phyloP scores from a whole-genome alignment of 2,797 vertebrate genomes.

The Phataginus tricuspis region DNA sequence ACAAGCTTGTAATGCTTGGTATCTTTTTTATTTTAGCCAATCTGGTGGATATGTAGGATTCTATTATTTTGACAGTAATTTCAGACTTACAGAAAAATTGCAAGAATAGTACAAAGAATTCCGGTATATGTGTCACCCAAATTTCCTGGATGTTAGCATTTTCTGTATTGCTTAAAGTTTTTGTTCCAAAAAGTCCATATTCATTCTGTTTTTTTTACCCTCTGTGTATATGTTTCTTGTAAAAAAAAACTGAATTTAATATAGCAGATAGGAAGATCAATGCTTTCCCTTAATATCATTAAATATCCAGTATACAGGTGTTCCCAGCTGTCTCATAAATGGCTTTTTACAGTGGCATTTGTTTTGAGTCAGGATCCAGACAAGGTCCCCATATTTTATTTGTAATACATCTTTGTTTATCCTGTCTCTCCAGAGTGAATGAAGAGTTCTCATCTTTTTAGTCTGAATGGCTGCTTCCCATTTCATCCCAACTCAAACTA shows the following conservation, averaged over 20 bases:
- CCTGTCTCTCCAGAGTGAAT: neutral
- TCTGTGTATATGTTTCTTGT: neutral
- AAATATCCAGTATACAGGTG: neutral
- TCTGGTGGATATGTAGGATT: neutral
- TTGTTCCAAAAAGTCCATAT: neutral
- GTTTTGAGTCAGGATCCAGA: neutral
- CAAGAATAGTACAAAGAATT: neutral
- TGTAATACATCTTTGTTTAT: neutral
- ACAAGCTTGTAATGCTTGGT: neutral
- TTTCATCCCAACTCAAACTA: neutral
- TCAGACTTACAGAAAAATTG: neutral
- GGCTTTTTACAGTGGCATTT: neutral
- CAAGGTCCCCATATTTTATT: neutral
- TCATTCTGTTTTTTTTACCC: neutral
- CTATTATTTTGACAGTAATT: neutral
- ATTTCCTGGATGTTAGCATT: neutral
- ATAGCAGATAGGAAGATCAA: neutral
- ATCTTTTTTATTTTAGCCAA: neutral
- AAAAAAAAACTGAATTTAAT: neutral
- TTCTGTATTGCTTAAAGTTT: neutral
- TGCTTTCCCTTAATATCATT: neutral
- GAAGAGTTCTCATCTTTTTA: constrained; percentile 3
- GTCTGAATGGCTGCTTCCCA: neutral
- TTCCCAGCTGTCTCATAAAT: neutral
- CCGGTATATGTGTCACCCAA: neutral